Base-by-base conservation (phyloP, 2,888 invertebrate genomes). In the Myopa testacea region DNA sequence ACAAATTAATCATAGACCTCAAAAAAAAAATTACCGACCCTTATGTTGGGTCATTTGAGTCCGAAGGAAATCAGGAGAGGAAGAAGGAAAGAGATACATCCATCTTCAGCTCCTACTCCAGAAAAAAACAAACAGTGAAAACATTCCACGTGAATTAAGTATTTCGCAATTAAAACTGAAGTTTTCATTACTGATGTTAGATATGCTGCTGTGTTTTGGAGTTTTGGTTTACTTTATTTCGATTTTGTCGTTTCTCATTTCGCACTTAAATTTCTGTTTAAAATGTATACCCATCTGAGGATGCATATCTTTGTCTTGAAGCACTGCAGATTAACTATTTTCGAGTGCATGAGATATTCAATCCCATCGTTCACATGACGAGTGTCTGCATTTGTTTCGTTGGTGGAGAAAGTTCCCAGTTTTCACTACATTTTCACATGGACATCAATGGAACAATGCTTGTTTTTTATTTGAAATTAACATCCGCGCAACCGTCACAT, bases 401-500 rank as follows among this genome's bases (percentile, higher is more conserved):
- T 75, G 69, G 16, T 26, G 75, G 75, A 69, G 75, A 75, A 75
- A 75, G 75, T 75, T 75, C 4, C 45, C 26, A 12, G 16, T 69
- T 75, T 69, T 69, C 69, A 10, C 60, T 40, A 16, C 60, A 60
- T 68, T 69, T 75, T 75, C 69, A 58, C 75, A 75, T 69, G 69
- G 40, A 75, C 45, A 60, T 34, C 58, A 45, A 40, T 60, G 52
- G 14, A 67, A 69, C 75, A 69, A 68, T 69, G 69, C 16, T 34
- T 16, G 26, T 63, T 65, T 26, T 19, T 55, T 67, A 38, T 69
- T 26, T 26, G 26, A 26, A 34, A 50, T 75, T 75, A 38, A 34
- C 26, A 60, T 69, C 63, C 75, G 69, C 68, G 75, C 58, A 69
- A 69, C 75, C 58, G 75, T 69, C 68, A 75, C 75, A 45, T 60